Conservation (phyloP, 1,140 invertebrate species). For the Apis dorsata region DNA sequence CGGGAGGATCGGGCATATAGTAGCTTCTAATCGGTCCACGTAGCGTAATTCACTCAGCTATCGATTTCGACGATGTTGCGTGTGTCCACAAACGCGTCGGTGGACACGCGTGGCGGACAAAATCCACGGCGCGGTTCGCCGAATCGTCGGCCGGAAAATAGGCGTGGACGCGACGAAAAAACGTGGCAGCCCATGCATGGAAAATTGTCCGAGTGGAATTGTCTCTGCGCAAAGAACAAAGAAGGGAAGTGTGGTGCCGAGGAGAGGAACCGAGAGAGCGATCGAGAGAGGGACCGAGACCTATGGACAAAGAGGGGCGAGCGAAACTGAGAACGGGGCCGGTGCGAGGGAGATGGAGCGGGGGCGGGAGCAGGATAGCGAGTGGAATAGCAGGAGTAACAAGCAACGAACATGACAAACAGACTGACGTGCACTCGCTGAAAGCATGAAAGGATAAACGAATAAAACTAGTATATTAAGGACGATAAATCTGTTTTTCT, state of each 20-base stretch:
- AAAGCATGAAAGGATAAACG: slow-evolving; percentile 52
- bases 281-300: not conserved
- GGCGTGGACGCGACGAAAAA: slow-evolving; percentile 68
- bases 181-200: slow-evolving; percentile 64
- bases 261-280: slow-evolving; percentile 10
- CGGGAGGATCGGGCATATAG: not conserved
- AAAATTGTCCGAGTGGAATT: slow-evolving; percentile 67
- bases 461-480: slow-evolving; percentile 54
- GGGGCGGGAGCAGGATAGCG: not conserved
- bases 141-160: slow-evolving; percentile 66
- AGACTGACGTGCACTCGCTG: slow-evolving; percentile 50
- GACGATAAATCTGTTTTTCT: slow-evolving; percentile 53
- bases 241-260: not conserved
- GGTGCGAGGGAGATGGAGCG: not conserved
- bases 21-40: slow-evolving; percentile 9
- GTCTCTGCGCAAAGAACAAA: slow-evolving; percentile 34
- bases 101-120: slow-evolving; percentile 28
- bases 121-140: slow-evolving; percentile 57
- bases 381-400: slow-evolving; percentile 25
- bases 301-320: slow-evolving; percentile 24
- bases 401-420: slow-evolving; percentile 51
- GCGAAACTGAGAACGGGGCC: slow-evolving; percentile 14
- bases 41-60: not conserved
- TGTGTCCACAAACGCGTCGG: not conserved
- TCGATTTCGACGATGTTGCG: slow-evolving; percentile 13